Evolutionary conservation across 2,113 vertebrate species (phyloP), one percentile per base, ranked within the genome.

Genomic region (Notothenia rossii): DNA sequence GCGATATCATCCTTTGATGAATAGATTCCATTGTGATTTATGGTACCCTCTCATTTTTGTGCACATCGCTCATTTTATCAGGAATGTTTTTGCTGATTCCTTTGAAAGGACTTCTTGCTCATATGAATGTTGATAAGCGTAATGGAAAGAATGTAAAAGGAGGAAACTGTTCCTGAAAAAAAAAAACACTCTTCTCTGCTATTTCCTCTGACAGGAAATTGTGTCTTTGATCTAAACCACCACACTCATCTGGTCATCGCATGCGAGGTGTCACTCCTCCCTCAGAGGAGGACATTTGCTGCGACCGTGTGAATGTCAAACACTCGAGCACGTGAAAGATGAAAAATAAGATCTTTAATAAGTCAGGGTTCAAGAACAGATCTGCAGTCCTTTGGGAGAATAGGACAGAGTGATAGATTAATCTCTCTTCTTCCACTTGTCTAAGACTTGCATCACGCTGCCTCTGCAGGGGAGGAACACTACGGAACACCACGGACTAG

Each of bases 201-300:
- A 65, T 88, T 89, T 92, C 92, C 90, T 91, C 15, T 83, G 71
- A 81, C 89, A 91, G 90, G 90, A 92, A 92, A 92, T 92, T 84
- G 89, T 89, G 83, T 88, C 84, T 92, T 91, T 90, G 86, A 91
- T 91, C 82, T 73, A 80, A 89, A 82, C 82, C 90, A 84, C 79
- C 59, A 48, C 84, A 79, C 86, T 87, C 77, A 84, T 86, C 84
- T 86, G 89, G 76, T 69, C 81, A 83, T 83, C 46, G 58, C 83
- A 82, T 80, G 88, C 4, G 61, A 88, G 77, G 75, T 84, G 86
- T 77, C 86, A 71, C 66, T 74, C 61, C 65, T 68, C 72, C 71
- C 74, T 29, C 36, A 12, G 50, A 49, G 59, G 66, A 70, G 70
- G 83, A 73, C 51, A 75, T 81, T 22, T 77, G 79, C 69, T 50